These are phyloP conservation scores for Botia kubotai DNA, from an alignment of 2,797 vertebrate genomes.

Conservation along the genomic window DNA sequence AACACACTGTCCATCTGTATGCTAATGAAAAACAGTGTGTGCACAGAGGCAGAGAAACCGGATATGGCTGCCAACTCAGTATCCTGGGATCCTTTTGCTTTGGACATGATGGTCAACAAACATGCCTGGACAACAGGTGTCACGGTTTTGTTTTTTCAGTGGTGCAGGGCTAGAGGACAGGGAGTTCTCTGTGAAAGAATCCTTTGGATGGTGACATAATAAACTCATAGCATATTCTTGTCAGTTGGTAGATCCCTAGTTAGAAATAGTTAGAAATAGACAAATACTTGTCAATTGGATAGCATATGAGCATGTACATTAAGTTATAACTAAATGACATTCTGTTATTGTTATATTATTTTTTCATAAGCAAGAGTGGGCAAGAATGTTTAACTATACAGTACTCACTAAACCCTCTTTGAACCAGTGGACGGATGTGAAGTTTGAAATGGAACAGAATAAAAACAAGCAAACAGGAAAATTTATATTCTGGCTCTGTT, in stretches of 20 bases:
- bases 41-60: conserved; percentile 35
- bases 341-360: neutral
- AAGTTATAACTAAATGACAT: neutral
- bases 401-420: conserved; percentile 51
- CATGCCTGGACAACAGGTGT: conserved; percentile 33
- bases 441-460: conserved; percentile 43
- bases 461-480: conserved; percentile 57
- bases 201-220: neutral
- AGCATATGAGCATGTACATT: neutral
- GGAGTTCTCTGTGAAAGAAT: neutral
- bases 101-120: conserved; percentile 33
- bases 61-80: conserved; percentile 41
- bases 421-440: conserved; percentile 57
- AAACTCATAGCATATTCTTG: neutral
- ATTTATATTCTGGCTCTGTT: conserved; percentile 45
- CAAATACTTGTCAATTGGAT: neutral
- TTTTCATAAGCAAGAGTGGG: neutral
- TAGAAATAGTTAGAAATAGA: no score
- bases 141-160: neutral
- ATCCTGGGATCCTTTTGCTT: conserved; percentile 33
- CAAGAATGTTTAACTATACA: neutral
- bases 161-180: conserved; percentile 1
- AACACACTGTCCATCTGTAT: conserved; percentile 78
- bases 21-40: conserved; percentile 68
- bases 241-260: neutral